A percentile compares a stretch with the other conserved stretches of the same genome.
Conservation (phyloP, 2,888 invertebrate species). For the Drepanosiphum platanoidis region DNA sequence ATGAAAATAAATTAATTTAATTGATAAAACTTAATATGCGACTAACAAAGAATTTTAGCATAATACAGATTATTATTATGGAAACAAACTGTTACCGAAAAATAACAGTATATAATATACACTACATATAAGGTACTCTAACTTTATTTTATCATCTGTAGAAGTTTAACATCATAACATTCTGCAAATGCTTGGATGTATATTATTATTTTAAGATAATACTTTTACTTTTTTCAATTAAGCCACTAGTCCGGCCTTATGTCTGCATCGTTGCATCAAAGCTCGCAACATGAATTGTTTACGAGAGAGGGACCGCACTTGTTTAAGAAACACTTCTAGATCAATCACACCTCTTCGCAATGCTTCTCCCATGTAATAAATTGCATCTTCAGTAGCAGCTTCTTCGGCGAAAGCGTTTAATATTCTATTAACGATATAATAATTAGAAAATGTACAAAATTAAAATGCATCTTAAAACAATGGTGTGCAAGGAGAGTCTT, state of each 20-base stretch:
- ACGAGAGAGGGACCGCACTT: conserved; percentile 92
- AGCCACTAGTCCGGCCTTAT: conserved; percentile 73
- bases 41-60: conserved; percentile 9
- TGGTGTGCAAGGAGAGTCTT: no score
- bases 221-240: conserved; percentile 65
- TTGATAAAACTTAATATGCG: background rate
- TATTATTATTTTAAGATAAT: background rate
- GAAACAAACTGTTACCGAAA: conserved; percentile 7
- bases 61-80: conserved; percentile 6
- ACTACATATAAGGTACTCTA: background rate
- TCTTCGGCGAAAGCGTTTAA: conserved; percentile 96
- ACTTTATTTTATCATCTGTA: conserved; percentile 17
- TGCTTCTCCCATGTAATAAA: conserved; percentile 97
- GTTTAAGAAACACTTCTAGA: conserved; percentile 94
- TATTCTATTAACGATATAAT: conserved; percentile 71
- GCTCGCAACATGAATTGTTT: conserved; percentile 96
- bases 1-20: conserved; percentile 5
- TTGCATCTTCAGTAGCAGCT: conserved; percentile 97
- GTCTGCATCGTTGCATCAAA: conserved; percentile 89
- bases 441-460: background rate
- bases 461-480: no score
- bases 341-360: conserved; percentile 91
- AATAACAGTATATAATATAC: conserved; percentile 16
- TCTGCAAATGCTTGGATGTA: background rate
- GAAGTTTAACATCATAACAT: background rate